phyloP scores from a whole-genome alignment of 2,113 vertebrate genomes.

The Eleginops maclovinus region DNA sequence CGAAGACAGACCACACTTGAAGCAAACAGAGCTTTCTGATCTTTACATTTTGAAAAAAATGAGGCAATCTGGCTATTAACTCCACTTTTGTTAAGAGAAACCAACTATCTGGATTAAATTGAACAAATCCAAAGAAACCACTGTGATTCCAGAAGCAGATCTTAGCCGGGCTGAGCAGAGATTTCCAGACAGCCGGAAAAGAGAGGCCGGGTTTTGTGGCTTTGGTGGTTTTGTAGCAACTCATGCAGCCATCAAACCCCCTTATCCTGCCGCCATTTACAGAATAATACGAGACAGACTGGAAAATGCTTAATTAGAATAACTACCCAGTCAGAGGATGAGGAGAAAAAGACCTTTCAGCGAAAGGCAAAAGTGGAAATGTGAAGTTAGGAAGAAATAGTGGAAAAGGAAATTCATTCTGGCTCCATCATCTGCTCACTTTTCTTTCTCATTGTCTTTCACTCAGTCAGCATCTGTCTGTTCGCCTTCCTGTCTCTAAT shows the following conservation, averaged over 20 bases:
- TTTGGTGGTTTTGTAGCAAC: slow-evolving; percentile 46
- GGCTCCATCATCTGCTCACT: not conserved
- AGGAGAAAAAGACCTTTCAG: slow-evolving; percentile 1
- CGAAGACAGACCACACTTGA: slow-evolving; percentile 20
- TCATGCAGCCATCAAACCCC: slow-evolving; percentile 41
- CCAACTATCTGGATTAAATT: slow-evolving; percentile 32
- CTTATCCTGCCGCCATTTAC: slow-evolving; percentile 3
- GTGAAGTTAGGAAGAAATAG: slow-evolving; percentile 21
- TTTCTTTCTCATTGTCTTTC: slow-evolving; percentile 10
- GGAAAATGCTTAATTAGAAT: slow-evolving; percentile 45
- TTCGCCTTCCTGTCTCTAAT: slow-evolving; percentile 29
- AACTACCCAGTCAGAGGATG: slow-evolving; percentile 46
- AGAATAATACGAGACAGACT: slow-evolving; percentile 30
- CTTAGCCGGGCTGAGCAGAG: slow-evolving; percentile 15
- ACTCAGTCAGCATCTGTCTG: slow-evolving; percentile 45
- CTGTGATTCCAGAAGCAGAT: slow-evolving; percentile 27
- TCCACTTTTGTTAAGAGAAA: slow-evolving; percentile 1
- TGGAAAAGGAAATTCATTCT: slow-evolving; percentile 18
- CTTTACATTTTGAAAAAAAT: not conserved
- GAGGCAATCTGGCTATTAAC: slow-evolving; percentile 2
- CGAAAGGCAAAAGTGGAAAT: slow-evolving; percentile 22
- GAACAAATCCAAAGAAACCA: slow-evolving; percentile 29
- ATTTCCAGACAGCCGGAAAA: slow-evolving; percentile 58
- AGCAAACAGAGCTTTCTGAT: slow-evolving; percentile 15
- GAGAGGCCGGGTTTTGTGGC: slow-evolving; percentile 46